Evolutionary conservation across 2,888 invertebrate genomes (phyloP).

Genomic region (Drosophila kanekoi): DNA sequence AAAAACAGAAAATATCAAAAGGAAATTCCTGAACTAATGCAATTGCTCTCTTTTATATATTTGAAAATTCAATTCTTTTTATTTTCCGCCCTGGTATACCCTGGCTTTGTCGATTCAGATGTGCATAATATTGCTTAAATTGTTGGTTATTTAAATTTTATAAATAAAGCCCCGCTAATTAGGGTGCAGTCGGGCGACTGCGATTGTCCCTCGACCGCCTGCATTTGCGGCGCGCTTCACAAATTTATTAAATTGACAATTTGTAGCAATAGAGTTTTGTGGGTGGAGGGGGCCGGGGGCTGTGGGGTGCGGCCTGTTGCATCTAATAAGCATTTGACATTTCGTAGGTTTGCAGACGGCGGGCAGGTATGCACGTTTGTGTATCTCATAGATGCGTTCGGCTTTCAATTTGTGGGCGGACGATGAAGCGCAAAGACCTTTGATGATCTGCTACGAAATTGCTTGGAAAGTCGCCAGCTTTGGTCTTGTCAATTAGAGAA

Average conservation of each 20-base stretch:
- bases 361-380: constrained; percentile 41
- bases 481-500: constrained; percentile 78
- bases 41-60: too few species aligned
- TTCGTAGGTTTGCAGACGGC: constrained; percentile 56
- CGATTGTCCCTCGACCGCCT: constrained; percentile 34
- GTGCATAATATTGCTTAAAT: constrained; percentile 13
- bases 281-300: constrained; percentile 2
- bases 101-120: constrained; percentile 13
- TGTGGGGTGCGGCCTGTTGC: constrained; percentile 22
- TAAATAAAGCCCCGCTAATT: constrained; percentile 66
- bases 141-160: constrained; percentile 32
- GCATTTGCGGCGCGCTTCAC: constrained; percentile 41
- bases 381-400: constrained; percentile 41
- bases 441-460: constrained; percentile 72
- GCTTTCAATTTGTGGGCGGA: constrained; percentile 60
- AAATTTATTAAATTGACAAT: constrained; percentile 76
- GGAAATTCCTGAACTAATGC: too few species aligned
- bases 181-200: constrained; percentile 56
- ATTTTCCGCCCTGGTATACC: neutral
- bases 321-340: constrained; percentile 79
- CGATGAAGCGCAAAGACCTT: constrained; percentile 57
- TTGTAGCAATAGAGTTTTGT: constrained; percentile 24
- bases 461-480: constrained; percentile 75
- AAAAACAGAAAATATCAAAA: too few species aligned
- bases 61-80: too few species aligned